These are phyloP conservation scores for Lucifuga dentata DNA, from an alignment of 2,113 vertebrate genomes.

Conservation along the genomic window DNA sequence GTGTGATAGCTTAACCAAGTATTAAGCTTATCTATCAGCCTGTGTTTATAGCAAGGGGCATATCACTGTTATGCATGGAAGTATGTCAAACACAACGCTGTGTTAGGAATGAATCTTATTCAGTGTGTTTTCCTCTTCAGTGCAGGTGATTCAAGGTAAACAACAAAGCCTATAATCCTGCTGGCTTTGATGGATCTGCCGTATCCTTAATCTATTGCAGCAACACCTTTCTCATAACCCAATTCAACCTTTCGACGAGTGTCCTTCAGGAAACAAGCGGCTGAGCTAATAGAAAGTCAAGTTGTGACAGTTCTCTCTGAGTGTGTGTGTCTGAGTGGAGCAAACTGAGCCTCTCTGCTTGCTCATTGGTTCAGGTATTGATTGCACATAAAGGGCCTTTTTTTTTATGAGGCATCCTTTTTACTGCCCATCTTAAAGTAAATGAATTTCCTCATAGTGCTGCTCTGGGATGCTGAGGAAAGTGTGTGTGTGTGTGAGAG, in stretches of 20 bases:
- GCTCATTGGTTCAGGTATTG: slow-evolving; percentile 74
- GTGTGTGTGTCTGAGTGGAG: slow-evolving; percentile 50
- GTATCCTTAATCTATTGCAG: slow-evolving; percentile 37
- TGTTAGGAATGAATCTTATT: slow-evolving; percentile 41
- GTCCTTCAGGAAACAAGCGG: slow-evolving; percentile 61
- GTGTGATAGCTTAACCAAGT: slow-evolving; percentile 20
- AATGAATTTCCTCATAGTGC: slow-evolving; percentile 75
- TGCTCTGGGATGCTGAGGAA: slow-evolving; percentile 47
- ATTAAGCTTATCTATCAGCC: slow-evolving; percentile 30
- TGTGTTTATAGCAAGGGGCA: slow-evolving; percentile 26
- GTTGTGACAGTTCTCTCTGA: slow-evolving; percentile 35
- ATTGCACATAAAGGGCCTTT: slow-evolving; percentile 78
- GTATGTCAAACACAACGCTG: slow-evolving; percentile 29
- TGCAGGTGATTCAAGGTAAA: slow-evolving; percentile 30
- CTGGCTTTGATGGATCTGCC: not conserved
- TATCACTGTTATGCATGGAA: slow-evolving; percentile 26
- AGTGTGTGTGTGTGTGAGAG: slow-evolving; percentile 4
- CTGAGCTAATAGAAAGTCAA: slow-evolving; percentile 61
- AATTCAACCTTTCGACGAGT: slow-evolving; percentile 41
- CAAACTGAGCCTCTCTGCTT: slow-evolving; percentile 44
- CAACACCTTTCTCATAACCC: slow-evolving; percentile 43
- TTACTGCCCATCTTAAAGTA: slow-evolving; percentile 74
- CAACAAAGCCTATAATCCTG: slow-evolving; percentile 31
- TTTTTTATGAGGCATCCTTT: slow-evolving; percentile 74
- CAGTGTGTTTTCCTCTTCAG: slow-evolving; percentile 4